Conservation (phyloP, 1,140 invertebrate species). For the Scaptomyza hsui region DNA sequence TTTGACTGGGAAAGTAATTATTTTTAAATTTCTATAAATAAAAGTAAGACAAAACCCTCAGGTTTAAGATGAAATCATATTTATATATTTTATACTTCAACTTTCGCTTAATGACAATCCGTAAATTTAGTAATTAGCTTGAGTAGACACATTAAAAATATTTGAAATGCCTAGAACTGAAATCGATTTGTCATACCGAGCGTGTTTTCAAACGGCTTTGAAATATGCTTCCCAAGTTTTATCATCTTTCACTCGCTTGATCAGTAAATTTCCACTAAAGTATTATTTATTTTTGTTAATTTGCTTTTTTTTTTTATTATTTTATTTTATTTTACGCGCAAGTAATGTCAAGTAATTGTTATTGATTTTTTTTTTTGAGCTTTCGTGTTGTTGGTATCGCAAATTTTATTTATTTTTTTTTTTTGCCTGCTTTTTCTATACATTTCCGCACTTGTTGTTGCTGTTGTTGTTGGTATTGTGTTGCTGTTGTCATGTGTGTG, state of each 20-base stretch:
- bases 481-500: conserved; percentile 14
- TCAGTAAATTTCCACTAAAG: conserved; percentile 32
- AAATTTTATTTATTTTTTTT: conserved; percentile 17
- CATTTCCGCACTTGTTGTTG: conserved; percentile 55
- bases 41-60: too few species aligned
- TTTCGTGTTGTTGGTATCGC: conserved; percentile 25
- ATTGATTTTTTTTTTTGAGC: conserved; percentile 69
- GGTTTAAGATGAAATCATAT: background rate
- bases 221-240: conserved; percentile 18
- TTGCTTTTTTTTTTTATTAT: conserved; percentile 23
- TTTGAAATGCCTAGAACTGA: background rate
- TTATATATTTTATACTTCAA: conserved; percentile 13
- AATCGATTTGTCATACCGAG: conserved; percentile 37
- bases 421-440: conserved; percentile 43
- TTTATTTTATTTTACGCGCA: conserved; percentile 34
- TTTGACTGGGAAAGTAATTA: too few species aligned
- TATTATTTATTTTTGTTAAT: conserved; percentile 25
- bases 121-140: conserved; percentile 18
- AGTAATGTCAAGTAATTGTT: conserved; percentile 80
- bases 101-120: conserved; percentile 5
- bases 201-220: background rate
- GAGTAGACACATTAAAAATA: background rate
- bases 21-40: too few species aligned
- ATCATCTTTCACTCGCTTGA: background rate
- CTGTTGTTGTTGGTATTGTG: conserved; percentile 5